These are phyloP conservation scores for Poecilia velifera DNA, from an alignment of 2,797 vertebrate genomes.

Conservation along the genomic window DNA sequence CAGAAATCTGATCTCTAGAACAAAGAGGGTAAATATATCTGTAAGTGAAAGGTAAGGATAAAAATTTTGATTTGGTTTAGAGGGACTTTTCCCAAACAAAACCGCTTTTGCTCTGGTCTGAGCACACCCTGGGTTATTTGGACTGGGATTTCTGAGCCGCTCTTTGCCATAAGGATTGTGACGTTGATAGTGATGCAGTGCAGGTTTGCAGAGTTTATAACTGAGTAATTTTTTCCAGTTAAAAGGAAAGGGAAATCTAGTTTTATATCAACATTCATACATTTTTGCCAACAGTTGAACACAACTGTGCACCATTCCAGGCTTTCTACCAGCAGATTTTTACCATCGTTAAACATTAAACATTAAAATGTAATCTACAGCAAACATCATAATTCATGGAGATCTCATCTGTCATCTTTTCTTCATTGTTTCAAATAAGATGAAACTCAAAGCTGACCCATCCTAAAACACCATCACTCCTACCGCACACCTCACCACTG, in stretches of 20 bases:
- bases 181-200: too few relatives aligned
- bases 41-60: constrained; percentile 67
- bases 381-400: background rate
- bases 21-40: constrained; percentile 63
- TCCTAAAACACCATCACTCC: background rate
- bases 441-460: background rate
- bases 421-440: background rate
- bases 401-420: background rate
- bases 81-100: constrained; percentile 45
- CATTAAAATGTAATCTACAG: background rate
- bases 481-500: background rate
- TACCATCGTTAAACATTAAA: background rate
- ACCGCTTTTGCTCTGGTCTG: constrained; percentile 47
- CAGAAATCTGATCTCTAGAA: constrained; percentile 63
- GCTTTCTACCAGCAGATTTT: background rate
- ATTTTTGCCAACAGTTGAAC: background rate
- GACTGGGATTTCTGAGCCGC: background rate
- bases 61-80: constrained; percentile 48
- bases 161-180: background rate
- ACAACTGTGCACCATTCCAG: background rate
- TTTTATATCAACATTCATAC: background rate
- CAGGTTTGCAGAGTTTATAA: too few relatives aligned
- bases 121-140: background rate
- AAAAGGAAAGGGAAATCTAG: background rate
- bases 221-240: too few relatives aligned